These are phyloP conservation scores for Pipistrellus kuhlii DNA, from an alignment of 2,797 vertebrate species.

Conservation along the genomic window DNA sequence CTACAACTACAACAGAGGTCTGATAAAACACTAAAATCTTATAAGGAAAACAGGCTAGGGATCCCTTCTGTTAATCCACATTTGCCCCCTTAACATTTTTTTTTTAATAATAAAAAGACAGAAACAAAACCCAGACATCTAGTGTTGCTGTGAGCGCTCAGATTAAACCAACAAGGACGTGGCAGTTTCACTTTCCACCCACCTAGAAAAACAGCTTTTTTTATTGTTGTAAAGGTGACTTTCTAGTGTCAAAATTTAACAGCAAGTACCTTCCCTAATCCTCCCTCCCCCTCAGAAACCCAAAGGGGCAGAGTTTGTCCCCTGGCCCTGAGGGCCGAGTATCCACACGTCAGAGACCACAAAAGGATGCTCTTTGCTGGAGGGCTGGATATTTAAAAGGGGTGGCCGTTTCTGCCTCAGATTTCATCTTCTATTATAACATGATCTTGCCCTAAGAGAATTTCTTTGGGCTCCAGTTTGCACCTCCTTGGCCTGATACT, in stretches of 20 bases:
- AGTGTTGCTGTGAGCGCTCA: slow-evolving; percentile 61
- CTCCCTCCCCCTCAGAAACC: not conserved
- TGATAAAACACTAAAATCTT: slow-evolving; percentile 81
- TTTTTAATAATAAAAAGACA: slow-evolving; percentile 74
- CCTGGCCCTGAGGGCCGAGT: not conserved
- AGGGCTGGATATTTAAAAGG: not conserved
- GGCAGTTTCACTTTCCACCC: slow-evolving; percentile 61
- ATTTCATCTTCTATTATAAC: not conserved
- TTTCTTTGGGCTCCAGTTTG: slow-evolving; percentile 56
- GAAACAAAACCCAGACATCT: slow-evolving; percentile 75
- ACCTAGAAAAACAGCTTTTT: slow-evolving; percentile 57
- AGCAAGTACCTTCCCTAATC: not conserved
- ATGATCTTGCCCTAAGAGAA: slow-evolving; percentile 31
- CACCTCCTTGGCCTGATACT: slow-evolving; percentile 43
- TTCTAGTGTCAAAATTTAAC: slow-evolving; percentile 68
- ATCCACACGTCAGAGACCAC: not conserved
- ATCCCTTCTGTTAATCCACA: slow-evolving; percentile 56
- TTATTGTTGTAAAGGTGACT: not conserved
- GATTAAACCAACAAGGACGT: slow-evolving; percentile 62
- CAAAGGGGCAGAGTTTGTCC: not conserved
- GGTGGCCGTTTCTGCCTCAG: not conserved
- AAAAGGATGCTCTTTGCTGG: not conserved
- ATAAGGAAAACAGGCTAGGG: slow-evolving; percentile 71
- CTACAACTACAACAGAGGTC: slow-evolving; percentile 81
- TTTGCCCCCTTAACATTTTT: slow-evolving; percentile 39